Percentiles rank a stretch among this genome's conserved stretches.
These are phyloP conservation scores for Tauraco erythrolophus DNA, from an alignment of 2,113 vertebrate genomes.

Conservation along the genomic window DNA sequence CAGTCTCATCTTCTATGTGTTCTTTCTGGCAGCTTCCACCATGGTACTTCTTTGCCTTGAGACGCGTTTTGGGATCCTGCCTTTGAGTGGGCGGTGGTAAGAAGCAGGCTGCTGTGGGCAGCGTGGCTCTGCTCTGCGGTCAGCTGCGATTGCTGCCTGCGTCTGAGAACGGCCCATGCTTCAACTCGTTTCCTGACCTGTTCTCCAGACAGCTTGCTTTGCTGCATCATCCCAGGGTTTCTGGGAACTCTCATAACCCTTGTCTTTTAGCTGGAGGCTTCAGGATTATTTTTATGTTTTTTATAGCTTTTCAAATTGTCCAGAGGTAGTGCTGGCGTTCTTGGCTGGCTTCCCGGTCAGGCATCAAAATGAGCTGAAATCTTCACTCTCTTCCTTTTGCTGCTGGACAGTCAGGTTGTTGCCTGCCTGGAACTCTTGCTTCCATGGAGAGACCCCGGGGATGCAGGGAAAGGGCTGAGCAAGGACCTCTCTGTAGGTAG, in stretches of 20 bases:
- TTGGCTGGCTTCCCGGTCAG: neutral
- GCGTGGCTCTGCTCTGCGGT: neutral
- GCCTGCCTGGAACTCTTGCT: neutral
- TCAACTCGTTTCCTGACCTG: neutral
- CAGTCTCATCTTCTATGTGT: neutral
- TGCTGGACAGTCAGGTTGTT: neutral
- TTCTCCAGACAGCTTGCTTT: neutral
- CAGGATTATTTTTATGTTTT: neutral
- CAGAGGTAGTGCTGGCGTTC: neutral
- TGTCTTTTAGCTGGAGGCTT: neutral
- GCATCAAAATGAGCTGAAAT: neutral
- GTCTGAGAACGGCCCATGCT: fast-evolving
- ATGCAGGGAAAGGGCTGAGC: neutral
- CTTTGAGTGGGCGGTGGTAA: neutral
- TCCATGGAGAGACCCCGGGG: neutral
- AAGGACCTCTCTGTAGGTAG: neutral
- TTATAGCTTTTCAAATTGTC: neutral
- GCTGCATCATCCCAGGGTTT: neutral
- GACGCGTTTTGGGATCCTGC: neutral
- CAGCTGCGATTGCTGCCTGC: neutral
- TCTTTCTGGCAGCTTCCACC: neutral
- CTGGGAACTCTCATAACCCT: neutral
- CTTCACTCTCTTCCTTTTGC: neutral
- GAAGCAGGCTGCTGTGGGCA: neutral
- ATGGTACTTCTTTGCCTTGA: neutral